phyloP scores from a whole-genome alignment of 2,113 vertebrate genomes.

The Platanista minor region DNA sequence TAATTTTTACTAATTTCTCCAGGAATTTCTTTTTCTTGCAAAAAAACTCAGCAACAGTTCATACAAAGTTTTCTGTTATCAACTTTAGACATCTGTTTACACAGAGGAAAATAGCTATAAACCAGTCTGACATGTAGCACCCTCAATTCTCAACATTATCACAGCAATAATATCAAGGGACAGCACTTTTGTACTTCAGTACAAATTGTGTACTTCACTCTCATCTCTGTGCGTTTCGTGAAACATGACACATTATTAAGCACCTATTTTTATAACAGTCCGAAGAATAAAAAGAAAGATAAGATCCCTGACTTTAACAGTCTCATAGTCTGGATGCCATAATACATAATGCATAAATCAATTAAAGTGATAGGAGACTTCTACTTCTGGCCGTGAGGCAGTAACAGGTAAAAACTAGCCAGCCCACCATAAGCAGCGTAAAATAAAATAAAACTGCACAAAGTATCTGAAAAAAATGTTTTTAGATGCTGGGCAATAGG shows the following conservation, averaged over 20 bases:
- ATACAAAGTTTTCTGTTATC: background rate
- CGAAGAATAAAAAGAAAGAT: background rate
- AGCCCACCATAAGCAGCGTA: background rate
- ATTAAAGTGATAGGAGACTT: background rate
- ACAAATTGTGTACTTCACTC: fast-evolving
- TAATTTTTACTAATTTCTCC: background rate
- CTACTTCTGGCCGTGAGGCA: background rate
- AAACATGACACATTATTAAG: background rate
- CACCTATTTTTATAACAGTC: background rate
- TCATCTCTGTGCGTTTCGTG: background rate
- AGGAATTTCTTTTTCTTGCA: background rate
- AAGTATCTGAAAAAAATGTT: background rate
- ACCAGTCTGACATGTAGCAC: background rate
- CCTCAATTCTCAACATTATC: background rate
- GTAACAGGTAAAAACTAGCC: background rate
- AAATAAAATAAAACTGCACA: background rate
- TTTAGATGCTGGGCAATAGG: background rate
- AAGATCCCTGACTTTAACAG: background rate
- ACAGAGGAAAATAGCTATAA: background rate
- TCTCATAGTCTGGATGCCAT: background rate
- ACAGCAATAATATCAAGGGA: background rate
- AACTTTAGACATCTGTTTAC: background rate
- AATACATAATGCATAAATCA: background rate
- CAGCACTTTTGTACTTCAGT: background rate
- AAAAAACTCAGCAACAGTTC: background rate